A percentile compares a stretch with the other conserved stretches of the same genome.
phyloP scores from a whole-genome alignment of 2,113 vertebrate species.

The Okapia johnstoni region DNA sequence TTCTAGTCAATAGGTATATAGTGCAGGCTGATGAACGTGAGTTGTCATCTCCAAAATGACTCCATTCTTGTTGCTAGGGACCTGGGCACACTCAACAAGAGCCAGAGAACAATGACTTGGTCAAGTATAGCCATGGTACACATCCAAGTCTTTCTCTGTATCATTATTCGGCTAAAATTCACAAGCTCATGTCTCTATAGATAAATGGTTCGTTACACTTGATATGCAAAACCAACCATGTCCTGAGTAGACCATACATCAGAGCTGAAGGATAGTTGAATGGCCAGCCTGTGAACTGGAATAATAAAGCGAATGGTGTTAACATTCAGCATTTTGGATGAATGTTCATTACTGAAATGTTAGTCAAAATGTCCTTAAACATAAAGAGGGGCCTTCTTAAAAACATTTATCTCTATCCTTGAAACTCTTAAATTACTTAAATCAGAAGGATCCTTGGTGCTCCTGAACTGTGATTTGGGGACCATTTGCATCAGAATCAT shows the following conservation, averaged over 20 bases:
- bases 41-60: background rate
- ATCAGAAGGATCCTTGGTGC: background rate
- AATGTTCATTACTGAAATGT: slow-evolving; percentile 6
- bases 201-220: slow-evolving; percentile 29
- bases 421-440: background rate
- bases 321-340: slow-evolving; percentile 24
- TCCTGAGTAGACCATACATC: background rate
- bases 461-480: background rate
- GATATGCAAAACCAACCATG: background rate
- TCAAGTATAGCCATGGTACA: background rate
- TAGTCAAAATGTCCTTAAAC: slow-evolving; percentile 37
- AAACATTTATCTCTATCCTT: slow-evolving; percentile 31
- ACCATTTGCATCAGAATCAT: background rate
- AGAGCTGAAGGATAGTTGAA: background rate
- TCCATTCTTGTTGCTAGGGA: background rate
- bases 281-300: background rate
- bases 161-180: slow-evolving; percentile 16
- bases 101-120: background rate
- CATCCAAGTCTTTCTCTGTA: background rate
- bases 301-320: background rate
- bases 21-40: background rate
- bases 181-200: slow-evolving; percentile 17
- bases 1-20: background rate
- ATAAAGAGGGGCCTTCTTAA: slow-evolving; percentile 42
- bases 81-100: background rate